Conservation (phyloP, 2,797 vertebrate species). For the Poeciliopsis presidionis region DNA sequence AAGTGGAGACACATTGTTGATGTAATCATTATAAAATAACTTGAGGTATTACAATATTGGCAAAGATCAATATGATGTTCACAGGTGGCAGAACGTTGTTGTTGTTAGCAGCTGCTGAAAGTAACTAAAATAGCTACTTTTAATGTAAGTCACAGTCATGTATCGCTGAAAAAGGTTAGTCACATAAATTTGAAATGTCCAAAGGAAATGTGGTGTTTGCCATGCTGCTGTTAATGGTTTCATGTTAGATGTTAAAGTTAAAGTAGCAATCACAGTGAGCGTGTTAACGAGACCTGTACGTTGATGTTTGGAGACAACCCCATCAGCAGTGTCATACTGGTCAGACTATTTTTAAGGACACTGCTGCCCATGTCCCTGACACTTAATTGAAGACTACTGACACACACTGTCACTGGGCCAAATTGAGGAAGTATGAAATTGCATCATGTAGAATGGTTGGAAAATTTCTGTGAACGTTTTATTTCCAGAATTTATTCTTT, state of each 20-base stretch:
- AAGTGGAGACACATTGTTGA: too few relatives aligned
- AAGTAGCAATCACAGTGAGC: background rate
- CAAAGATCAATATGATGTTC: too few relatives aligned
- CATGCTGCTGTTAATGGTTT: background rate
- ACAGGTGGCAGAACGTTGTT: too few relatives aligned
- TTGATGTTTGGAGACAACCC: background rate
- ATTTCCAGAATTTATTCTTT: background rate
- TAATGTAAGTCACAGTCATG: background rate
- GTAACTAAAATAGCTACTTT: too few relatives aligned
- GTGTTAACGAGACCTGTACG: background rate
- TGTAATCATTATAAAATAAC: too few relatives aligned
- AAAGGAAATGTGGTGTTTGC: background rate
- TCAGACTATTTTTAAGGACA: background rate
- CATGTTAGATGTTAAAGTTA: background rate
- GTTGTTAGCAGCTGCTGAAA: too few relatives aligned
- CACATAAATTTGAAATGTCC: background rate
- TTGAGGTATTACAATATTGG: too few relatives aligned
- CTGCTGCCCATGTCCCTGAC: background rate
- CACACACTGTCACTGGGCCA: background rate
- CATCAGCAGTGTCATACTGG: background rate
- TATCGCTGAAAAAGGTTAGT: background rate
- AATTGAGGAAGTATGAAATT: background rate
- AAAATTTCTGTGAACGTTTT: background rate
- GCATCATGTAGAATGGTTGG: background rate
- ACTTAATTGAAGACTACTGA: background rate